Conservation (phyloP, 2,888 invertebrate species). For the Calliphora vomitoria region DNA sequence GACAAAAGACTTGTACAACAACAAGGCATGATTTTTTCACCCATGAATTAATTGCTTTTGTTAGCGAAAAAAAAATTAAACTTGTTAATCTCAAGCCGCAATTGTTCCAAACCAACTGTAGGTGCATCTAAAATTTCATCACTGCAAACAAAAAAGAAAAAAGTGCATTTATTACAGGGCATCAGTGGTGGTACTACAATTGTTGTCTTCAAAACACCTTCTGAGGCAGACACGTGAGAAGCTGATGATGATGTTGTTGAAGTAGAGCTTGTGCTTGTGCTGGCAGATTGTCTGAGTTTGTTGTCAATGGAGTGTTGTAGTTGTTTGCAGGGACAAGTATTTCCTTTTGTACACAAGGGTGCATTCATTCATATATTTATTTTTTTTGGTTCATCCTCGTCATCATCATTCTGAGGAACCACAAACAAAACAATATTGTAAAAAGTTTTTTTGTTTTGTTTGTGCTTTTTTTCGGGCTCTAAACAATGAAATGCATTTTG, state of each 20-base stretch:
- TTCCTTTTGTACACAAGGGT: conserved; percentile 63
- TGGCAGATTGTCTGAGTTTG: neutral
- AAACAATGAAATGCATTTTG: conserved; percentile 58
- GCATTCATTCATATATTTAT: conserved; percentile 60
- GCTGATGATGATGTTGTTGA: neutral
- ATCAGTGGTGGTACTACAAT: neutral
- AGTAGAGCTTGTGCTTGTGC: neutral
- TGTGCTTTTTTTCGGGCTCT: conserved; percentile 22
- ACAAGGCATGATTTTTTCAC: conserved; percentile 59
- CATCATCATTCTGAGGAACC: conserved; percentile 16
- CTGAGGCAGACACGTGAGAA: conserved; percentile 52
- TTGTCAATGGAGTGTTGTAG: conserved; percentile 33
- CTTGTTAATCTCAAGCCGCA: conserved; percentile 53
- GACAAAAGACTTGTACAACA: conserved; percentile 20
- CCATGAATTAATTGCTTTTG: conserved; percentile 56
- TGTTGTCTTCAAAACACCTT: conserved; percentile 42
- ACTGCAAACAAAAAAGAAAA: neutral
- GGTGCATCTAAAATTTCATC: conserved; percentile 59
- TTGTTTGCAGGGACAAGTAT: conserved; percentile 46
- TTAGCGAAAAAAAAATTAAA: conserved; percentile 1
- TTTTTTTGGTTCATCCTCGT: neutral
- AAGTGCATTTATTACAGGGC: conserved; percentile 60
- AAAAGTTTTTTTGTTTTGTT: conserved; percentile 1
- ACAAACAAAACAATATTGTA: conserved; percentile 38
- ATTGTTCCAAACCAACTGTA: conserved; percentile 44